Conservation (phyloP, 2,113 vertebrate species). For the Taurulus bubalis region DNA sequence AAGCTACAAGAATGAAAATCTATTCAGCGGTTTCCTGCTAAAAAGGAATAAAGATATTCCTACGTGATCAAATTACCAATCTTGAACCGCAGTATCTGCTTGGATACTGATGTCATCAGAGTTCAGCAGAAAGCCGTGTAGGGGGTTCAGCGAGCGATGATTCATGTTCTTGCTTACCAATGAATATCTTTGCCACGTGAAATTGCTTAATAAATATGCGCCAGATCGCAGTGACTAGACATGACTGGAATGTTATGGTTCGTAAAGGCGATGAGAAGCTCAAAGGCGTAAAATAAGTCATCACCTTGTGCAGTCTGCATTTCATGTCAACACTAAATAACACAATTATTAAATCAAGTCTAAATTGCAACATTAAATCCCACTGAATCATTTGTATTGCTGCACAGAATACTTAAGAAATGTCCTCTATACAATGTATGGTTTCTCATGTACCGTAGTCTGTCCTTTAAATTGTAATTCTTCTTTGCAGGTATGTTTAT, state of each 20-base stretch:
- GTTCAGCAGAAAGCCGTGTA: neutral
- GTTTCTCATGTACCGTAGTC: too few species aligned
- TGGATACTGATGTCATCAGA: constrained; percentile 30
- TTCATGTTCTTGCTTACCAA: constrained; percentile 56
- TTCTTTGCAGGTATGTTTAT: neutral
- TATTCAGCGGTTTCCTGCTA: constrained; percentile 5
- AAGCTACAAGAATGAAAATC: constrained; percentile 1
- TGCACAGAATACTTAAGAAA: neutral
- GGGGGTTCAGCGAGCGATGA: constrained; percentile 27
- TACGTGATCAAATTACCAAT: constrained; percentile 53
- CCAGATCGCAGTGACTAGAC: constrained; percentile 26
- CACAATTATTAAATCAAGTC: constrained; percentile 18
- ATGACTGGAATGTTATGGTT: constrained; percentile 62
- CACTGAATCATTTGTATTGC: constrained; percentile 7
- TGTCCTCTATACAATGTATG: neutral
- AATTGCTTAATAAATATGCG: constrained; percentile 73
- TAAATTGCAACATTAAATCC: constrained; percentile 23
- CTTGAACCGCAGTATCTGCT: constrained; percentile 24
- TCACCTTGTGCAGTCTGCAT: constrained; percentile 24
- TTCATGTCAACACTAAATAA: constrained; percentile 43
- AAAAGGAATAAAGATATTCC: constrained; percentile 15
- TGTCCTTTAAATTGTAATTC: neutral
- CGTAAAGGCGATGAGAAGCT: constrained; percentile 28
- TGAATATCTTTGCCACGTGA: constrained; percentile 57
- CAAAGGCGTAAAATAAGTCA: constrained; percentile 42